Evolutionary conservation across 2,797 vertebrate species (phyloP).

Genomic region (Coranthus polyacanthus): DNA sequence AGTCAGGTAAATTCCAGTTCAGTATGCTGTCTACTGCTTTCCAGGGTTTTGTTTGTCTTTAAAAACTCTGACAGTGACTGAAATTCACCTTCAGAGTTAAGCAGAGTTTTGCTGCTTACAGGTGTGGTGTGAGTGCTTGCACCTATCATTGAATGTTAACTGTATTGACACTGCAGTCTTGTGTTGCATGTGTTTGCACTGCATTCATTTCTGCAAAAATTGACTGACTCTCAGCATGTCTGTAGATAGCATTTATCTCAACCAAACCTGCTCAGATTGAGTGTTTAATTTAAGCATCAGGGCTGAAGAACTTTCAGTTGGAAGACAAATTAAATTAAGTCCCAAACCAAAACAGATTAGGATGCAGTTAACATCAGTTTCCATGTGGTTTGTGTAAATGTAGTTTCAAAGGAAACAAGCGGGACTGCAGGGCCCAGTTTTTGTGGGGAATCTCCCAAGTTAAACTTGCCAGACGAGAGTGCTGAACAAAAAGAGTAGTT

Average conservation of each 20-base stretch:
- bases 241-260: not conserved
- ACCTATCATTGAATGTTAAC: not conserved
- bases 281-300: not conserved
- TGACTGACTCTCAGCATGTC: not conserved
- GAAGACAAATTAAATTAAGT: no score
- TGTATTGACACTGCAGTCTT: constrained; percentile 10
- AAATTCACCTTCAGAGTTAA: constrained; percentile 9
- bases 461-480: not conserved
- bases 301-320: no score
- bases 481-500: constrained; percentile 22
- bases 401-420: constrained; percentile 15
- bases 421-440: constrained; percentile 1
- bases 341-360: no score
- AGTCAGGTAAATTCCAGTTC: constrained; percentile 76
- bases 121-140: constrained; percentile 9
- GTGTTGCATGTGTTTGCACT: constrained; percentile 1
- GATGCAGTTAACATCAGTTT: no score
- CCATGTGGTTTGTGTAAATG: constrained; percentile 10
- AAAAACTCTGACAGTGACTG: not conserved
- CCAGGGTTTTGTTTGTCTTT: not conserved
- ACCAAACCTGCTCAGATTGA: not conserved
- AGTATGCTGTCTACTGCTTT: not conserved
- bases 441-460: not conserved
- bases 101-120: constrained; percentile 3
- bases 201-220: constrained; percentile 2